Evolutionary conservation across 2,113 vertebrate species (phyloP), one percentile per base, ranked within the genome.

Genomic region (Sus scrofa): DNA sequence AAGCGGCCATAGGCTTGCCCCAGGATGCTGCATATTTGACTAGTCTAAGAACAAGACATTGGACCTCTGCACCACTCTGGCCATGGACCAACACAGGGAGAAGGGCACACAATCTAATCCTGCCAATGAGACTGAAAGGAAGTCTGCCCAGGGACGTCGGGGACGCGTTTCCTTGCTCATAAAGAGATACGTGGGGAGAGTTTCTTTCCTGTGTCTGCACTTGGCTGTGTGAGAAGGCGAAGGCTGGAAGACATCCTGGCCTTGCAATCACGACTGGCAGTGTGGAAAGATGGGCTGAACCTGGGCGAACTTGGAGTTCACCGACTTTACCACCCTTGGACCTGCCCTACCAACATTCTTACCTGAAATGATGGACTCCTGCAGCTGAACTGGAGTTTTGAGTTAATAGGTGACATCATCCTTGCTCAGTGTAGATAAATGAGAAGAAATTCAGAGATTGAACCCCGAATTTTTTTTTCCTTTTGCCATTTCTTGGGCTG

Each of bases 211-310:
- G 56, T 14, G 30, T 65, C 58, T 67, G 30, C 34, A 27, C 27
- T 26, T n/a, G 7, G 75, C 65, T 10, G 16, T 30, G 54, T 0
- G 6, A 54, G 81, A 70, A 13, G 30, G 52, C 1, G 7, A 60
- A 62, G 6, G 50, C 71, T 44, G 50, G 26, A 30, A 30, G 73
- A 24, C 1, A 1, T 34, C 15, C 77, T 15, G 0, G 50, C 56
- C 8, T 27, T 37, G 34, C 24, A 8, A 12, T 50, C 26, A 10
- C 0, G 0, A 34, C 34, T 3, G 1, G 73, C 34, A 7, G 26
- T 52, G 32, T 20, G 27, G 84, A 19, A 50, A 60, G 62, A 32
- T 1, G 15, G 85, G 4, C 18, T 16, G 11, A 19, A 32, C 6
- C 9, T 4, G 12, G 44, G 26, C 6, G 13, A 54, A 50, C 7